Evolutionary conservation across 2,113 vertebrate species (phyloP), one percentile per base, ranked within the genome.

Genomic region (Sphyrna mokarran): DNA sequence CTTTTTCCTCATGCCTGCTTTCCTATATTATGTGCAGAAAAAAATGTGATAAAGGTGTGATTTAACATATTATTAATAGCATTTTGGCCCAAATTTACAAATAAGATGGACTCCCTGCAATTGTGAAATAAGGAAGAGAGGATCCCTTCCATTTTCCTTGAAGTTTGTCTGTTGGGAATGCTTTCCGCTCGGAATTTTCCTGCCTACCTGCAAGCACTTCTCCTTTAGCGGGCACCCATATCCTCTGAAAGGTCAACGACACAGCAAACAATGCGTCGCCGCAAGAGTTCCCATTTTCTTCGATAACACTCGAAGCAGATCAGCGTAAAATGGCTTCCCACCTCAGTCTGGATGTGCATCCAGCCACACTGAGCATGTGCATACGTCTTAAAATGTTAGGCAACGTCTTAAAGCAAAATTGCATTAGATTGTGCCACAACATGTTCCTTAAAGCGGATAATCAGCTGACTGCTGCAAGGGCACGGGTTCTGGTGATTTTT

Each of bases 241-340:
- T 72, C 68, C 11, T 93, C 33, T 66, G 29, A 16, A 54, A 89
- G 23, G 68, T 93, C 89, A 66, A 20, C 22, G 54, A 72, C 94
- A 33, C 26, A 14, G 43, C 23, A 29, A 72, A 33, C 26, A 18
- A 76, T 72, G 69, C 54, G 16, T 48, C 26, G 23, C 26, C 26
- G 29, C 94, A 93, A 68, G 40, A 72, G 69, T 33, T 95, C 72
- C 43, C 69, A 95, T 72, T 95, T 54, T 76, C 94, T 72, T 95
- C 68, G 4, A 23, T 48, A 54, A 16, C 94, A 29, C 37, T 40
- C 68, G 43, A 76, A 33, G 68, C 93, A 70, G 23, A 26, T 26
- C 16, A 95, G 43, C 40, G 26, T 40, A 95, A 72, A 76, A 95
- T 76, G 69, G 37, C 26, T 95, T 29, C 94, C 94, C 72, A 72